Conservation (phyloP, 2,113 vertebrate genomes). For the Carollia perspicillata region DNA sequence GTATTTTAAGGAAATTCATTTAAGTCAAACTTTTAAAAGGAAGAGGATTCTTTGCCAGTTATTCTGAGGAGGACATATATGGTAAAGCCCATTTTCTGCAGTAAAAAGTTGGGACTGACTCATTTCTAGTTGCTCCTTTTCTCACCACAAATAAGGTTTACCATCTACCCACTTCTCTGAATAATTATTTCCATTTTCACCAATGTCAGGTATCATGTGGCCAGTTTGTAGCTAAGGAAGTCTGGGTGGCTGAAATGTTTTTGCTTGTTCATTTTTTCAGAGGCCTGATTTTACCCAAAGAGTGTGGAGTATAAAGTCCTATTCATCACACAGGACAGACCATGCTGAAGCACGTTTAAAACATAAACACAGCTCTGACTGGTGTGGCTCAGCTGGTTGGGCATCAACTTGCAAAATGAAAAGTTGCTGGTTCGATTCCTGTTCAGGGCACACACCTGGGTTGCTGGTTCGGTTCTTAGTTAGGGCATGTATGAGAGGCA, state of each 20-base stretch:
- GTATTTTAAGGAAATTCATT: slow-evolving; percentile 28
- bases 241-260: neutral
- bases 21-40: neutral
- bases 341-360: slow-evolving; percentile 22
- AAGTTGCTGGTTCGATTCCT: too few relatives aligned
- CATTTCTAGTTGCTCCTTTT: slow-evolving; percentile 17
- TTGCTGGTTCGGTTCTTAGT: too few relatives aligned
- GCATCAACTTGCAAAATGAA: too few relatives aligned
- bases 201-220: neutral
- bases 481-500: too few relatives aligned
- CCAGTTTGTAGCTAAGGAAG: neutral
- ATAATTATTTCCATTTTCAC: neutral
- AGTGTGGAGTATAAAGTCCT: neutral
- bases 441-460: too few relatives aligned
- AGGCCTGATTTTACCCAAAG: slow-evolving; percentile 5
- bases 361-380: neutral
- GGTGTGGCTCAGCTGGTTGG: too few relatives aligned
- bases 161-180: neutral
- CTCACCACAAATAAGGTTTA: slow-evolving; percentile 15
- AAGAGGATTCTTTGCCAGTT: neutral
- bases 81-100: slow-evolving; percentile 22
- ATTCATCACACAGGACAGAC: neutral
- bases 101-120: neutral
- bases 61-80: neutral
- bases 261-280: neutral